A percentile compares a stretch with the other conserved stretches of the same genome.
Conservation (phyloP, 2,113 vertebrate species). For the Pluvialis apricaria region DNA sequence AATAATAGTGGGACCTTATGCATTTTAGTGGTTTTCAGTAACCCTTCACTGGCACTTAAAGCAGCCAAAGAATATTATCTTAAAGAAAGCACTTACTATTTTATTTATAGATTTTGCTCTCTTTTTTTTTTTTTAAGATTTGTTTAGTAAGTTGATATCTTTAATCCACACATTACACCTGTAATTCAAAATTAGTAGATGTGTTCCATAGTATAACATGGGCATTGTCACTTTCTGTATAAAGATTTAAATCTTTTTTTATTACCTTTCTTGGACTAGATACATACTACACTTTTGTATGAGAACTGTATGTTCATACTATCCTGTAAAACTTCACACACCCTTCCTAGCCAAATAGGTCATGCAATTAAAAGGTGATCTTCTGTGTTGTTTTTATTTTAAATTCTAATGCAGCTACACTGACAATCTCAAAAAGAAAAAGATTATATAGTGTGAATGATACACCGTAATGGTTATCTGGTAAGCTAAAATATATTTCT, state of each 20-base stretch:
- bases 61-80: conserved; percentile 69
- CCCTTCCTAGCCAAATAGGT: conserved; percentile 53
- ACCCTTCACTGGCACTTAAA: conserved; percentile 42
- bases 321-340: conserved; percentile 40
- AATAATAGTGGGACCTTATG: conserved; percentile 92
- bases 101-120: conserved; percentile 81
- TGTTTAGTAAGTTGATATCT: conserved; percentile 71
- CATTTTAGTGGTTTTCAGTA: conserved; percentile 75
- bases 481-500: conserved; percentile 50
- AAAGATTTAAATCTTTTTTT: conserved; percentile 70
- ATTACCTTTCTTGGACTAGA: conserved; percentile 68
- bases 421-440: conserved; percentile 3
- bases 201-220: conserved; percentile 72
- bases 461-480: conserved; percentile 30
- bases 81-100: conserved; percentile 75
- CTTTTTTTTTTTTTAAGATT: conserved; percentile 17
- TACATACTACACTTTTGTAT: conserved; percentile 52
- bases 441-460: conserved; percentile 3
- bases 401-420: conserved; percentile 44
- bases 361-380: conserved; percentile 24
- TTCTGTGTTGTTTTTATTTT: conserved; percentile 35
- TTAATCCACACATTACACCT: conserved; percentile 68
- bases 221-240: conserved; percentile 76
- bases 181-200: conserved; percentile 67
- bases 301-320: conserved; percentile 52